phyloP scores from a whole-genome alignment of 2,113 vertebrate genomes.

The Daboia siamensis region DNA sequence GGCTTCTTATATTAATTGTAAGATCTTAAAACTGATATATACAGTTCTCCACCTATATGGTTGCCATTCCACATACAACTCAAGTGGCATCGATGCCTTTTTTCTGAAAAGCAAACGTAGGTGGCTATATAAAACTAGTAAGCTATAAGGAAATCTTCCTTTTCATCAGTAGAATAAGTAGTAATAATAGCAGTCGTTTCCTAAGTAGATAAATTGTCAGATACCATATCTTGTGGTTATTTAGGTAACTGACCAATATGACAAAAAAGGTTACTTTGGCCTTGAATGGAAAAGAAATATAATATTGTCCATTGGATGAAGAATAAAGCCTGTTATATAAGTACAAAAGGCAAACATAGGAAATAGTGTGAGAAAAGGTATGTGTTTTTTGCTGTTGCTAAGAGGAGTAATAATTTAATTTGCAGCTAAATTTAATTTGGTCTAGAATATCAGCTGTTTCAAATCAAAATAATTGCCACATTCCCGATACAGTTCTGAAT shows the following conservation, averaged over 20 bases:
- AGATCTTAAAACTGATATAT: too few relatives aligned
- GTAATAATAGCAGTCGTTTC: neutral
- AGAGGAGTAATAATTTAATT: neutral
- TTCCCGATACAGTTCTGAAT: neutral
- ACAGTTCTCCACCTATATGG: too few relatives aligned
- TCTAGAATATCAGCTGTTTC: neutral
- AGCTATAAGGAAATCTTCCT: neutral
- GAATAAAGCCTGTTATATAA: neutral
- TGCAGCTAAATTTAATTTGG: neutral
- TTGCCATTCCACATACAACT: too few relatives aligned
- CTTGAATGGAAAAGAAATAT: neutral
- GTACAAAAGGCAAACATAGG: neutral
- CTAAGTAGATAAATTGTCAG: neutral
- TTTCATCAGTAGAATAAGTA: neutral
- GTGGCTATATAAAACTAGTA: neutral
- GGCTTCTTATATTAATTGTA: too few relatives aligned
- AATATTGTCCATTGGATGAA: slow-evolving; percentile 1
- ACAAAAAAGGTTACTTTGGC: neutral
- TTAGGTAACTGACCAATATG: neutral
- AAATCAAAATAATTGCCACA: neutral
- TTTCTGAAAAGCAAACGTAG: too few relatives aligned
- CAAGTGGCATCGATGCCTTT: too few relatives aligned
- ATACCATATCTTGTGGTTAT: neutral
- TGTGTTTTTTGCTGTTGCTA: neutral
- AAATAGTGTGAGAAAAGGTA: neutral